Base-by-base conservation (phyloP, 2,888 invertebrate genomes). In the Timema podura region DNA sequence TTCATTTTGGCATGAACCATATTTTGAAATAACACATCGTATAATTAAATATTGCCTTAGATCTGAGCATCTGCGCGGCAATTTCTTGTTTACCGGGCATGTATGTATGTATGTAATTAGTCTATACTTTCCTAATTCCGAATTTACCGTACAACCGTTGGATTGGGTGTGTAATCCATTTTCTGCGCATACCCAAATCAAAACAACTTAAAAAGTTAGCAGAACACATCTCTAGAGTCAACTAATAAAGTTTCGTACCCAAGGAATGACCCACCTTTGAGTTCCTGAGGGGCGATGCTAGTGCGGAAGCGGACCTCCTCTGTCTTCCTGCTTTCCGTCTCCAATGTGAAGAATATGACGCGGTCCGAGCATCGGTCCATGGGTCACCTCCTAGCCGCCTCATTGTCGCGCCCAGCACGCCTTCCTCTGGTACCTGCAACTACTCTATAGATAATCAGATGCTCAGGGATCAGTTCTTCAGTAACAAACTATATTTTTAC, bases 221-320 rank as follows among this genome's bases (percentile, higher is more conserved):
- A 49, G 11, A n/a, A 13, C 5, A 11, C 3, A n/a, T 49, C 51
- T 1, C 51, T 13, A 11, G 3, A 5, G 51, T 1, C 51, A 49
- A 49, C 51, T 49, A 49, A 49, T 49, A 49, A 11, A 49, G n/a
- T 11, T n/a, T 49, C 11, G 11, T 3, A n/a, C n/a, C 3, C 11
- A 3, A 49, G 51, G 3, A n/a, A 11, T 10, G n/a, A 49, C 65
- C 68, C 54, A 73, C 73, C 73, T 65, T 71, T 73, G 70, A 73
- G 66, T 51, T 73, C 70, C 16, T 73, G 71, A 15, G 67, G 44
- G 6, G 71, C 64, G 15, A 68, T 54, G 57, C 70, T 68, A 5
- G 70, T 57, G 8, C 49, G 57, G 67, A 73, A 73, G 57, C 46
- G 45, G 48, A 70, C 70, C 48, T 70, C 67, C 65, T 73, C 71